Conservation (phyloP, 2,113 vertebrate genomes). For the Spilogale gracilis region DNA sequence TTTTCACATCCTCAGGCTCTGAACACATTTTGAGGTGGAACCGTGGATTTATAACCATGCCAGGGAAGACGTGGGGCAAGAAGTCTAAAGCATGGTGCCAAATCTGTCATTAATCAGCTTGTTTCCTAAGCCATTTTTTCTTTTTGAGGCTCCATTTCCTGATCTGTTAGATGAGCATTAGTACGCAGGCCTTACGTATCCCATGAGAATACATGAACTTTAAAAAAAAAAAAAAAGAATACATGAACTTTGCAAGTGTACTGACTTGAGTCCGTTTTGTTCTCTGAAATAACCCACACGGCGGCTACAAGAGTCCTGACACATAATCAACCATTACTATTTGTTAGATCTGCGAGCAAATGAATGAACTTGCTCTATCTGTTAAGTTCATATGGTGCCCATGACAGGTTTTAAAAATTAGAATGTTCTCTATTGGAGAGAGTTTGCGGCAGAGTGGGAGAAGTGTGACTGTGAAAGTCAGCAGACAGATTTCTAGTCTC, state of each 20-base stretch:
- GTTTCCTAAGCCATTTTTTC: neutral
- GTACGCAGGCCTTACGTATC: neutral
- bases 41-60: neutral
- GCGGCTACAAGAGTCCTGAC: neutral
- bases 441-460: neutral
- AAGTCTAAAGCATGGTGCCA: neutral
- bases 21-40: constrained; percentile 4
- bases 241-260: neutral
- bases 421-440: neutral
- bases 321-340: neutral
- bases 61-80: neutral
- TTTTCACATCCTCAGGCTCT: neutral
- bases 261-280: neutral
- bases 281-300: neutral
- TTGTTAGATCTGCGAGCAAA: neutral
- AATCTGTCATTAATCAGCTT: neutral
- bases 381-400: neutral
- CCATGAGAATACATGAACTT: neutral
- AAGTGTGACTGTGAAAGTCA: fast-evolving
- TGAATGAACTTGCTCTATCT: neutral
- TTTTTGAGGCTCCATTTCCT: neutral
- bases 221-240: neutral
- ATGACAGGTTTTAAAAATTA: neutral
- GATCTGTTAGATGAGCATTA: neutral
- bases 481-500: neutral